Evolutionary conservation across 2,113 vertebrate genomes (phyloP).

Genomic region (cattle (Bos taurus)): DNA sequence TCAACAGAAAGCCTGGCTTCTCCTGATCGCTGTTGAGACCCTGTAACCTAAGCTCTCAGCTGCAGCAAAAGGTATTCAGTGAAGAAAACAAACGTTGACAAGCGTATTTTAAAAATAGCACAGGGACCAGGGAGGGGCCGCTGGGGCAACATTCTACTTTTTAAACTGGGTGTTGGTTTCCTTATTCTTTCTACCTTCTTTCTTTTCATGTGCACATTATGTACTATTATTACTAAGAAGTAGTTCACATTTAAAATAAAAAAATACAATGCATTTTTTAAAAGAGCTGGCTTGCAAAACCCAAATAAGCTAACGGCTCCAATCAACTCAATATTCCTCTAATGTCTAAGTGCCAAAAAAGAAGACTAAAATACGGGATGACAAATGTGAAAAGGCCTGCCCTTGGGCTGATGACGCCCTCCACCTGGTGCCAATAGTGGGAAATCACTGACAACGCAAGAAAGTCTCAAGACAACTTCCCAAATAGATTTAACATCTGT

Average conservation of each 20-base stretch:
- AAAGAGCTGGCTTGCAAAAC: background rate
- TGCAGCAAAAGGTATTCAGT: background rate
- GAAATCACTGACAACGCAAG: background rate
- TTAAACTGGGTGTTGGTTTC: background rate
- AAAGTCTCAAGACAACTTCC: background rate
- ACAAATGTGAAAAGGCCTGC: background rate
- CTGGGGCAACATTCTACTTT: background rate
- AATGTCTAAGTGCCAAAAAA: background rate
- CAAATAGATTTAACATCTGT: background rate
- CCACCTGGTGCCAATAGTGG: background rate
- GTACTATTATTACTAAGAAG: background rate
- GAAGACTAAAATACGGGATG: background rate
- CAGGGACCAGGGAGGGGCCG: background rate
- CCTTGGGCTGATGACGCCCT: background rate
- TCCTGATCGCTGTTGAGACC: background rate
- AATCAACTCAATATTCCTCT: background rate
- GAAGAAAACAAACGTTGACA: constrained; percentile 29
- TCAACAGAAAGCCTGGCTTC: background rate
- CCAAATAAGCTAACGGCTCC: background rate
- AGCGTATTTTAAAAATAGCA: constrained; percentile 53
- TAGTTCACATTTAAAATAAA: background rate
- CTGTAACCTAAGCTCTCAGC: background rate
- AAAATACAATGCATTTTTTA: background rate
- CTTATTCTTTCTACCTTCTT: background rate
- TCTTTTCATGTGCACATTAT: background rate